A percentile compares a stretch with the other conserved stretches of the same genome.
phyloP scores from a whole-genome alignment of 1,140 invertebrate genomes.

The Drosophila truncata region DNA sequence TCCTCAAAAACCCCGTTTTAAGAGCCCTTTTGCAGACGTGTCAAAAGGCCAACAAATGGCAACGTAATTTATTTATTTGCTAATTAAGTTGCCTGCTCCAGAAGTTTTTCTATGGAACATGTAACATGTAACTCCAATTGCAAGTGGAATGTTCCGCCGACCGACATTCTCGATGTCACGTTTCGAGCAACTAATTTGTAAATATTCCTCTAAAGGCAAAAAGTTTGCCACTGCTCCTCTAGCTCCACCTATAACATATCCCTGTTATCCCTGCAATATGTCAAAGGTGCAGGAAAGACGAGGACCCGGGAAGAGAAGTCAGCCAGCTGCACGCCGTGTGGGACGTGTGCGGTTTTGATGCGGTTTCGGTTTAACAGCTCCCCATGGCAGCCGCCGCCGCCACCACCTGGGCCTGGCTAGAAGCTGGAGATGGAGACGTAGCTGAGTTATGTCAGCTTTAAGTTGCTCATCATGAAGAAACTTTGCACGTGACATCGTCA shows the following conservation, averaged over 20 bases:
- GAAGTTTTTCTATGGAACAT: constrained; percentile 44
- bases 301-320: neutral
- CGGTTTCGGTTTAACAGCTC: constrained; percentile 76
- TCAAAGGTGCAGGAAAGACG: constrained; percentile 58
- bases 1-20: neutral
- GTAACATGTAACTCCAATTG: constrained; percentile 33
- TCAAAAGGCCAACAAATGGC: constrained; percentile 52
- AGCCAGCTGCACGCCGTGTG: constrained; percentile 68
- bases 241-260: neutral
- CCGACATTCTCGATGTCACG: constrained; percentile 68
- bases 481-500: constrained; percentile 46
- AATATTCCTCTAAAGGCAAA: constrained; percentile 68
- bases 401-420: constrained; percentile 29
- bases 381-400: constrained; percentile 26
- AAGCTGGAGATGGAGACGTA: constrained; percentile 4
- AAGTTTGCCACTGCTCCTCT: constrained; percentile 41
- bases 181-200: constrained; percentile 82
- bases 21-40: constrained; percentile 2
- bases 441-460: constrained; percentile 76
- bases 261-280: constrained; percentile 59
- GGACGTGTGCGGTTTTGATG: constrained; percentile 77
- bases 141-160: constrained; percentile 30
- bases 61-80: constrained; percentile 77
- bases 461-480: constrained; percentile 72
- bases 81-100: constrained; percentile 73